Percentiles rank a stretch among this genome's conserved stretches.
phyloP scores from a whole-genome alignment of 2,797 vertebrate species.

The Premnoplex brunnescens region DNA sequence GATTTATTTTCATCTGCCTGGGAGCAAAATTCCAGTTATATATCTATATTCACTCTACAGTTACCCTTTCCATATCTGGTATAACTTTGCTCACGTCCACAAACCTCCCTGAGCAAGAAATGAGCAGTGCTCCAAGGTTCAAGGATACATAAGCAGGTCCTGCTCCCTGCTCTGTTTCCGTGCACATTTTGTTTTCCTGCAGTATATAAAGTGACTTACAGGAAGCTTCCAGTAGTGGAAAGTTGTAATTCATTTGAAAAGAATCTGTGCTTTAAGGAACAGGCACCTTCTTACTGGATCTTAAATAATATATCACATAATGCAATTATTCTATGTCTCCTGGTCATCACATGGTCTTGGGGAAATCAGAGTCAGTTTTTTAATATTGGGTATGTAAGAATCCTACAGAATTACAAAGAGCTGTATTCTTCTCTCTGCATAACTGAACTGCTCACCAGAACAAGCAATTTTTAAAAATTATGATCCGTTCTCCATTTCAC shows the following conservation, averaged over 20 bases:
- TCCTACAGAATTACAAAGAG: not conserved
- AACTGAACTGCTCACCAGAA: not conserved
- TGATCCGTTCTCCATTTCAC: not conserved
- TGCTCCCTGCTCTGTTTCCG: not conserved
- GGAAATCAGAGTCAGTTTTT: slow-evolving; percentile 19
- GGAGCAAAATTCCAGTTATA: not conserved
- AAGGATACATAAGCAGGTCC: slow-evolving; percentile 13
- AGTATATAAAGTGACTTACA: slow-evolving; percentile 1
- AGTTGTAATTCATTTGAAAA: slow-evolving; percentile 38
- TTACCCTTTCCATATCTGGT: not conserved
- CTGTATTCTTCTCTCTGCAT: not conserved
- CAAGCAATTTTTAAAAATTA: not conserved
- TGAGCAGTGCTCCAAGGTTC: not conserved
- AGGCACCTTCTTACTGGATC: slow-evolving; percentile 18
- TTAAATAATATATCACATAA: slow-evolving; percentile 57
- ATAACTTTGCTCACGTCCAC: not conserved
- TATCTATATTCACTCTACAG: not conserved
- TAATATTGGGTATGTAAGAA: not conserved
- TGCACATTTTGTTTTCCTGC: not conserved
- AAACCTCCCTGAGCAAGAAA: slow-evolving; percentile 38
- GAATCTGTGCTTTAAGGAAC: slow-evolving; percentile 34
- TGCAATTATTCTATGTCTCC: slow-evolving; percentile 58
- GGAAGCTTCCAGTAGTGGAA: slow-evolving; percentile 14
- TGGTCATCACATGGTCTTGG: slow-evolving; percentile 47
- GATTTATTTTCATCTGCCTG: slow-evolving; percentile 16